Conservation (phyloP, 2,113 vertebrate species). For the Xyliphius kryptos region DNA sequence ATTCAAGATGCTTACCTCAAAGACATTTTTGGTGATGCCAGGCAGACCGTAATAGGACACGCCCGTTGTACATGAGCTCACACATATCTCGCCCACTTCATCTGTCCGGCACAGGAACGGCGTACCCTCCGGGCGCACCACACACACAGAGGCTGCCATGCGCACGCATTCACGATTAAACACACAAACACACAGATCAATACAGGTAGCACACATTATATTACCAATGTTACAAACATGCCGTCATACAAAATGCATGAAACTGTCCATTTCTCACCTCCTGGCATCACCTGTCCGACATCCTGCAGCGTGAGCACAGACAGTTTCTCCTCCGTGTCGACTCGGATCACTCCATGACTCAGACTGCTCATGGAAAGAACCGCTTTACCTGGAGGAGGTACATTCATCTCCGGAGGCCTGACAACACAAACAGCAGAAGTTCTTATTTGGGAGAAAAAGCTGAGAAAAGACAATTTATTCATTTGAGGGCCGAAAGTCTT, state of each 20-base stretch:
- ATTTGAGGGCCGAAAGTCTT: too few relatives aligned
- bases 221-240: not conserved
- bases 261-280: too few relatives aligned
- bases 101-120: conserved; percentile 87
- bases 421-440: too few relatives aligned
- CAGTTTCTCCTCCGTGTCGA: conserved; percentile 90
- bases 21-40: conserved; percentile 88
- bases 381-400: conserved; percentile 85
- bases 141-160: conserved; percentile 74
- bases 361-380: conserved; percentile 89
- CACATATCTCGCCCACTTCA: conserved; percentile 90
- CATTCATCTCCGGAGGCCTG: conserved; percentile 84
- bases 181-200: too few relatives aligned
- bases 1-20: conserved; percentile 71
- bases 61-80: conserved; percentile 76
- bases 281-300: conserved; percentile 90
- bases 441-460: too few relatives aligned
- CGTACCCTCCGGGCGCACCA: conserved; percentile 83
- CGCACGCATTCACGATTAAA: conserved; percentile 7
- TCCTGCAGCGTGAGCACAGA: conserved; percentile 93
- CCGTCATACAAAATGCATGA: too few relatives aligned
- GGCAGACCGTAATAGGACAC: conserved; percentile 83
- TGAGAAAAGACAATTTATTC: too few relatives aligned
- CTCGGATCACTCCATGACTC: conserved; percentile 85
- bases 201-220: too few relatives aligned